These are phyloP conservation scores for Hafferia zeledoni DNA, from an alignment of 2,797 vertebrate genomes.

Conservation along the genomic window DNA sequence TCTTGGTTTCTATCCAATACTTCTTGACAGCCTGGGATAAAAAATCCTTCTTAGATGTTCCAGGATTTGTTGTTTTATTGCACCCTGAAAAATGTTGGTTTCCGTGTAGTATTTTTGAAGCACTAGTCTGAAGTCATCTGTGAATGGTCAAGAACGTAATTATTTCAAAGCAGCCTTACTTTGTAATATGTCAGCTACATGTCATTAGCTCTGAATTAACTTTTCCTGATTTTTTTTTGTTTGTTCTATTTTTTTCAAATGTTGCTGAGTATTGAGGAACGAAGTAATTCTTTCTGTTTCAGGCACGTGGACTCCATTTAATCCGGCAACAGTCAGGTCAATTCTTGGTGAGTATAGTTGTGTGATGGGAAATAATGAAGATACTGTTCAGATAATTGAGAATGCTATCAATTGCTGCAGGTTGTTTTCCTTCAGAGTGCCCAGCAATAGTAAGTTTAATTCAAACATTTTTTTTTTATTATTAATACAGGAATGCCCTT, in stretches of 20 bases:
- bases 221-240: neutral
- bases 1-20: neutral
- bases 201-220: neutral
- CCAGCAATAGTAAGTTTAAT: neutral
- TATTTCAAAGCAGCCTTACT: neutral
- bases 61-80: neutral
- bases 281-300: conserved; percentile 60
- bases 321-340: conserved; percentile 93
- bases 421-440: too few relatives aligned
- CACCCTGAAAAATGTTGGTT: neutral
- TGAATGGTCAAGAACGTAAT: neutral
- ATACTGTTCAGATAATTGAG: neutral
- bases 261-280: neutral
- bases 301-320: conserved; percentile 99
- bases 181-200: neutral
- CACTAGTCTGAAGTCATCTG: neutral
- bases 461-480: neutral
- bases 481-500: neutral
- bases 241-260: neutral
- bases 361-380: neutral
- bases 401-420: neutral
- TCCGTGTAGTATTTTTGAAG: neutral
- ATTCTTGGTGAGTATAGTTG: conserved; percentile 89
- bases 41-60: neutral
- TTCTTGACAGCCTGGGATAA: neutral